Percentiles rank a stretch among this genome's conserved stretches.
Evolutionary conservation across 2,888 invertebrate species (phyloP).

Genomic region (Epinotia demarniana): DNA sequence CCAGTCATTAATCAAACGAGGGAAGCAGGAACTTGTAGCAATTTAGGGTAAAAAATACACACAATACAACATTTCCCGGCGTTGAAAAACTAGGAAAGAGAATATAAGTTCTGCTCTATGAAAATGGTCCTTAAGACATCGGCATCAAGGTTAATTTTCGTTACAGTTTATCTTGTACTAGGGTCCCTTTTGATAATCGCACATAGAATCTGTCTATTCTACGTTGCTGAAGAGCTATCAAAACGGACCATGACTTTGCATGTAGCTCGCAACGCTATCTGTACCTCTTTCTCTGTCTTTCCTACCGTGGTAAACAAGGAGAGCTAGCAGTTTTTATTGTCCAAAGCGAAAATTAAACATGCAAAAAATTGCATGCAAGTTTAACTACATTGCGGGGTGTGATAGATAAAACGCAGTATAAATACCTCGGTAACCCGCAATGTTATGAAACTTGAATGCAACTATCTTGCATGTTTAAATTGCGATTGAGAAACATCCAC

Average conservation of each 20-base stretch:
- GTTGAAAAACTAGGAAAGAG: neutral
- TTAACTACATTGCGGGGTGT: no score
- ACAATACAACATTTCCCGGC: conserved; percentile 25
- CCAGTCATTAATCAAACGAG: conserved; percentile 26
- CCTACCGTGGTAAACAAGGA: neutral
- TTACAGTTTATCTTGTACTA: neutral
- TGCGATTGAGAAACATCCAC: no score
- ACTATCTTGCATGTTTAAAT: no score
- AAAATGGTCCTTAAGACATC: neutral
- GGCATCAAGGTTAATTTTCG: neutral
- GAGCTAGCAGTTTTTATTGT: neutral
- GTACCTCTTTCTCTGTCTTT: neutral
- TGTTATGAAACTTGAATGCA: no score
- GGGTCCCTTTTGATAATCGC: neutral
- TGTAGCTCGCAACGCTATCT: neutral
- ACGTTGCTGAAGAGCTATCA: conserved; percentile 4
- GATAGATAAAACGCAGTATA: no score
- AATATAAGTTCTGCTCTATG: neutral
- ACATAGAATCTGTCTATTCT: conserved; percentile 1
- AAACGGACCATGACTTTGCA: neutral
- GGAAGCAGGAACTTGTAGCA: conserved; percentile 20
- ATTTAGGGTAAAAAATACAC: conserved; percentile 34
- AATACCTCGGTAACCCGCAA: no score
- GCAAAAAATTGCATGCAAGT: no score
- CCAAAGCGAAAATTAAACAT: no score